phyloP scores from a whole-genome alignment of 2,888 invertebrate genomes.

The Zaprionus lineosus region DNA sequence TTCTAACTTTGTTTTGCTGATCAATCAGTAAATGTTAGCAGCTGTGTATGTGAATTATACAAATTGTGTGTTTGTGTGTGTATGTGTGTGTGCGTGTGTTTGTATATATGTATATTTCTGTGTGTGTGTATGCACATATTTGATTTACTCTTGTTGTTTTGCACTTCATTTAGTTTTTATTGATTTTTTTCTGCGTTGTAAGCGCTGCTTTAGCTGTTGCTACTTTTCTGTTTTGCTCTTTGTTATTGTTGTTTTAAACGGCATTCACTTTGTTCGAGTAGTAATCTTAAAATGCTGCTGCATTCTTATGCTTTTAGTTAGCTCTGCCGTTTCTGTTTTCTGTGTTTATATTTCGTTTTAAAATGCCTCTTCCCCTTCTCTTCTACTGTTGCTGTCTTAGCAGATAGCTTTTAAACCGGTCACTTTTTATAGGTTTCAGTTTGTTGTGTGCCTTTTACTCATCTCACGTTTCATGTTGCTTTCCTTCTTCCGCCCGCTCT shows the following conservation, averaged over 20 bases:
- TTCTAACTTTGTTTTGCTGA: conserved; percentile 26
- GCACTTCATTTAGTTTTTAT: conserved; percentile 51
- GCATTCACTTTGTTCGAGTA: conserved; percentile 32
- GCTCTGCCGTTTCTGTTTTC: conserved; percentile 5
- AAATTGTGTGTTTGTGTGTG: not conserved
- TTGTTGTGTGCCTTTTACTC: conserved; percentile 45
- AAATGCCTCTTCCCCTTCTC: conserved; percentile 1
- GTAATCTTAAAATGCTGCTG: conserved; percentile 47
- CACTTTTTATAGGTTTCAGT: conserved; percentile 46
- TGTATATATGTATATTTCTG: conserved; percentile 13
- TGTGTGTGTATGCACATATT: no score
- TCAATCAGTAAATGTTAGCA: conserved; percentile 22
- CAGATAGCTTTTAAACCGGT: conserved; percentile 34
- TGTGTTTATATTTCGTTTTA: conserved; percentile 10
- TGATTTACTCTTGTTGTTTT: no score
- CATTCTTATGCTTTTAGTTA: conserved; percentile 13
- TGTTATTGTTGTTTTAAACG: conserved; percentile 25
- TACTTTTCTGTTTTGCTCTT: conserved; percentile 10
- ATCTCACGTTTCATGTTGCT: conserved; percentile 50
- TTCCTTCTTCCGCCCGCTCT: not conserved
- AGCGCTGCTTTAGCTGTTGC: not conserved
- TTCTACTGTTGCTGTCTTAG: not conserved
- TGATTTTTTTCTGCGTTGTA: conserved; percentile 40
- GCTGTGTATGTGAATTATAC: not conserved
- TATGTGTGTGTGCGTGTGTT: not conserved